Percentiles rank a stretch among this genome's conserved stretches.
These are phyloP conservation scores for Phylloscopus trochiloides DNA, from an alignment of 2,113 vertebrate species.

Conservation along the genomic window DNA sequence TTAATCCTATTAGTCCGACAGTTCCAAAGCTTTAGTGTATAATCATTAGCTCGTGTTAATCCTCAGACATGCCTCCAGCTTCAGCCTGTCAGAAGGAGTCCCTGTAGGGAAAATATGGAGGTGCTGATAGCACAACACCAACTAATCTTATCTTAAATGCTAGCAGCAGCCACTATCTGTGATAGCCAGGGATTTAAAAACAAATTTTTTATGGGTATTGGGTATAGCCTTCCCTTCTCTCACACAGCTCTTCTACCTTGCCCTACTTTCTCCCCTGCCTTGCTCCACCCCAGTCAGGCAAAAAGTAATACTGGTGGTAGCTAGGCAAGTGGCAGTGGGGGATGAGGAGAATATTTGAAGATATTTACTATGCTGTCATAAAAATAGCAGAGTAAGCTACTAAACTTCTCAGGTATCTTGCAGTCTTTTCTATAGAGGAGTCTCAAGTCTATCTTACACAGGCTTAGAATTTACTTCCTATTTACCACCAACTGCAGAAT, in stretches of 20 bases:
- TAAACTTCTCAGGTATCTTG: constrained; percentile 62
- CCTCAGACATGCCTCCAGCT: constrained; percentile 86
- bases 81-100: constrained; percentile 87
- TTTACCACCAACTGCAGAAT: constrained; percentile 16
- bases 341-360: constrained; percentile 22
- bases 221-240: constrained; percentile 48
- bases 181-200: constrained; percentile 86
- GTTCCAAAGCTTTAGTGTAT: constrained; percentile 91
- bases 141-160: constrained; percentile 91
- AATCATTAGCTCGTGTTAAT: constrained; percentile 91
- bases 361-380: constrained; percentile 60
- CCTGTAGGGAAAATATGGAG: constrained; percentile 88
- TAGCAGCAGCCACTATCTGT: constrained; percentile 84
- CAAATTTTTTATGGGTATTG: constrained; percentile 81
- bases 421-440: constrained; percentile 48
- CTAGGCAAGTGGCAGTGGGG: constrained; percentile 18
- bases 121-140: constrained; percentile 84
- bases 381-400: constrained; percentile 54
- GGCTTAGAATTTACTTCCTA: constrained; percentile 39
- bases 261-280: constrained; percentile 62
- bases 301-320: constrained; percentile 30
- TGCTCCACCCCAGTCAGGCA: not conserved
- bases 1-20: constrained; percentile 92
- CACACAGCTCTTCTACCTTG: constrained; percentile 54
- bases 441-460: constrained; percentile 43